phyloP scores from a whole-genome alignment of 2,797 vertebrate genomes.

The Cyprinella venusta region DNA sequence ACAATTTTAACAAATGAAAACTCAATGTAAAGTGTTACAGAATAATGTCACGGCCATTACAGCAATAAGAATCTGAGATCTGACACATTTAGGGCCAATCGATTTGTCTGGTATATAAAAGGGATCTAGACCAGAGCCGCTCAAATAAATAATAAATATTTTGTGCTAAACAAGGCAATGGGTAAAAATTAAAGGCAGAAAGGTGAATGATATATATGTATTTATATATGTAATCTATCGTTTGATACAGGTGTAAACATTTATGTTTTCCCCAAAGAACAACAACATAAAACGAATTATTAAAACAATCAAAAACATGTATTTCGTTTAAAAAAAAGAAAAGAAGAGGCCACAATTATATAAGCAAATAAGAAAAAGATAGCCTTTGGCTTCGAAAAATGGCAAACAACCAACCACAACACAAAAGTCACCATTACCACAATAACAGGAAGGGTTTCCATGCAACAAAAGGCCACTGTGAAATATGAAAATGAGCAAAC shows the following conservation, averaged over 20 bases:
- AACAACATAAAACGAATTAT: constrained; percentile 67
- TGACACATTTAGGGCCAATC: background rate
- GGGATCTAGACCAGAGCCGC: background rate
- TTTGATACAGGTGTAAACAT: constrained; percentile 83
- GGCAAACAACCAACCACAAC: constrained; percentile 56
- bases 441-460: constrained; percentile 55
- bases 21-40: background rate
- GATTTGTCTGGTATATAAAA: background rate
- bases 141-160: background rate
- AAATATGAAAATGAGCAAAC: constrained; percentile 64
- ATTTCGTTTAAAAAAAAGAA: constrained; percentile 30
- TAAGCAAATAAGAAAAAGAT: constrained; percentile 67
- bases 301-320: constrained; percentile 66
- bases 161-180: background rate
- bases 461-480: constrained; percentile 57
- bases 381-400: constrained; percentile 79
- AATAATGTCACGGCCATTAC: background rate
- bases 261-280: constrained; percentile 69
- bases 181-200: constrained; percentile 51
- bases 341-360: constrained; percentile 71
- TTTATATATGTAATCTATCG: constrained; percentile 82
- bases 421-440: constrained; percentile 39
- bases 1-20: background rate
- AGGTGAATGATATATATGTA: constrained; percentile 77
- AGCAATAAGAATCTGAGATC: background rate